A percentile compares a stretch with the other conserved stretches of the same genome.
Evolutionary conservation across 2,797 vertebrate genomes (phyloP).

Genomic region (Graptemys geographica): DNA sequence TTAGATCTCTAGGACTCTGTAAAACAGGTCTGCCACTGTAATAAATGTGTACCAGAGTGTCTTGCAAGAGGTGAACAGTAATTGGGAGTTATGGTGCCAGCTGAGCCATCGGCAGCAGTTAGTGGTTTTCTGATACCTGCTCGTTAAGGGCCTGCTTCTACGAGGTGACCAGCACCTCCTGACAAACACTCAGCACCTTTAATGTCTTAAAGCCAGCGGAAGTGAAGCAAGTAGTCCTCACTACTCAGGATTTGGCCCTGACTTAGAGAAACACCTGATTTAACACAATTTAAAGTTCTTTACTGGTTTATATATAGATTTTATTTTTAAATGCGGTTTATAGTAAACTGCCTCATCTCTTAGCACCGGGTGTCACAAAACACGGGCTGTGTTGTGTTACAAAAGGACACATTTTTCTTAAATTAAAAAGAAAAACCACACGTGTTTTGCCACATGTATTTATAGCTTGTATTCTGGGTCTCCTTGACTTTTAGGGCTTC

Average conservation of each 20-base stretch:
- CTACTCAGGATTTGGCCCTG: conserved; percentile 3
- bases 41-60: background rate
- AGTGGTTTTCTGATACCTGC: conserved; percentile 63
- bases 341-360: conserved; percentile 45
- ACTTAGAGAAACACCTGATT: conserved; percentile 42
- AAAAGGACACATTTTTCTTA: conserved; percentile 31
- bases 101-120: conserved; percentile 16
- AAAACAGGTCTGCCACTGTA: conserved; percentile 51
- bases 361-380: conserved; percentile 69
- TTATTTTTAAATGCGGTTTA: conserved; percentile 29
- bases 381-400: conserved; percentile 45
- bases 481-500: conserved; percentile 52
- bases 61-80: conserved; percentile 20
- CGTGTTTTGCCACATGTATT: background rate
- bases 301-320: background rate
- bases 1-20: conserved; percentile 33
- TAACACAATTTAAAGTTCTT: conserved; percentile 16
- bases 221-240: background rate
- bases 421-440: conserved; percentile 35
- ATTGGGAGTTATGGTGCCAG: conserved; percentile 59
- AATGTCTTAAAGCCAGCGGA: background rate
- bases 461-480: conserved; percentile 65
- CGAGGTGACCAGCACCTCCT: background rate
- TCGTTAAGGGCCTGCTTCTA: conserved; percentile 27
- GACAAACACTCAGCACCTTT: background rate